phyloP scores from a whole-genome alignment of 2,113 vertebrate genomes.

The Pteropus alecto region DNA sequence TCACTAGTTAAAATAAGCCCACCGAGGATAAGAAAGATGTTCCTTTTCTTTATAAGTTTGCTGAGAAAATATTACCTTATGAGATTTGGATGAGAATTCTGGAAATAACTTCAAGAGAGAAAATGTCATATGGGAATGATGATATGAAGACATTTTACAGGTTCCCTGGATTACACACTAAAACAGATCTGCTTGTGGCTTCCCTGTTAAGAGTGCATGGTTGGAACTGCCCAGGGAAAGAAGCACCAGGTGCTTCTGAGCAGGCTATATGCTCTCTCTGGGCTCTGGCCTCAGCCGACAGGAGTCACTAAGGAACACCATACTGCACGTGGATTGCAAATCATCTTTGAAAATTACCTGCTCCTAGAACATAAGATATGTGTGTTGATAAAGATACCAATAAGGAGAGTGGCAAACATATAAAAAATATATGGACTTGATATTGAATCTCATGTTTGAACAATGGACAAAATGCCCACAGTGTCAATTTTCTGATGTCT shows the following conservation, averaged over 20 bases:
- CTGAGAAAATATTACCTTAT: background rate
- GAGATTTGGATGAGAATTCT: background rate
- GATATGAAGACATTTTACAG: background rate
- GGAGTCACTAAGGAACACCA: background rate
- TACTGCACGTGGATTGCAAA: background rate
- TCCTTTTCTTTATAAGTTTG: background rate
- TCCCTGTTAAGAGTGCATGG: background rate
- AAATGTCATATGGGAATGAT: background rate
- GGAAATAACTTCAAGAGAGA: conserved; percentile 14
- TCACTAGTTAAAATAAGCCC: background rate
- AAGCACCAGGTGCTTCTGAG: background rate
- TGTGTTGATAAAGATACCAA: background rate
- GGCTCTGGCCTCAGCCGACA: background rate
- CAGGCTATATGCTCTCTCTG: background rate
- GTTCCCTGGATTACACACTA: background rate
- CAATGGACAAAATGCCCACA: background rate
- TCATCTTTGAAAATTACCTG: conserved; percentile 35
- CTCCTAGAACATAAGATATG: background rate
- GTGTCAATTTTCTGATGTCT: conserved; percentile 1
- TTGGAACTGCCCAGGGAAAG: background rate
- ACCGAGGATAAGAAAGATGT: background rate
- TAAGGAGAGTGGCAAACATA: background rate
- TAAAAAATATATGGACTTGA: background rate
- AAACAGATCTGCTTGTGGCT: background rate
- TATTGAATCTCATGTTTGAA: conserved; percentile 11